These are phyloP conservation scores for Rousettus madagascariensis DNA, from an alignment of 2,797 vertebrate genomes.

Conservation along the genomic window DNA sequence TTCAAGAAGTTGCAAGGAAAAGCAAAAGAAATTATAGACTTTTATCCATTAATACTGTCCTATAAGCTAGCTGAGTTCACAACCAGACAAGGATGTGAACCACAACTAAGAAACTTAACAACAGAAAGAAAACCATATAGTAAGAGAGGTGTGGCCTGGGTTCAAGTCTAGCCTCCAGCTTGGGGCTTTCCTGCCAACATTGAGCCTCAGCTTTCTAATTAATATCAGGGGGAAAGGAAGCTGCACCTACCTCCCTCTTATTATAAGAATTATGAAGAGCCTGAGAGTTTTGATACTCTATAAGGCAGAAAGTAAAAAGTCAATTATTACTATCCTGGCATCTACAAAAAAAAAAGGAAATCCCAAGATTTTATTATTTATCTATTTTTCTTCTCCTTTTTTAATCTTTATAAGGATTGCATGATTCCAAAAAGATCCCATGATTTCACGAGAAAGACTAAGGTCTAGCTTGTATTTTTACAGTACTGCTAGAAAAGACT, in stretches of 20 bases:
- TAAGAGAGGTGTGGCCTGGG: background rate
- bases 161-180: background rate
- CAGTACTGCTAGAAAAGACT: background rate
- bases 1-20: background rate
- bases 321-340: background rate
- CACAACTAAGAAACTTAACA: background rate
- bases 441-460: background rate
- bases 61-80: background rate
- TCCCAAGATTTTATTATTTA: background rate
- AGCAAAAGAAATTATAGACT: background rate
- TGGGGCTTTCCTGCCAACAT: background rate
- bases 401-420: background rate
- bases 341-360: background rate
- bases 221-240: background rate
- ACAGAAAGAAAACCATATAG: fast-evolving
- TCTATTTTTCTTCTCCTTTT: background rate
- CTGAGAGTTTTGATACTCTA: background rate
- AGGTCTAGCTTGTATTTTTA: background rate
- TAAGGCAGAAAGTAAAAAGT: background rate
- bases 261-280: background rate
- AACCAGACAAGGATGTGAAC: background rate
- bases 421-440: background rate
- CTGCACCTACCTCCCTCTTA: background rate
- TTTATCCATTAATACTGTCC: background rate
- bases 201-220: background rate